Evolutionary conservation across 2,797 vertebrate genomes (phyloP).

Genomic region (Lagorchestes hirsutus): DNA sequence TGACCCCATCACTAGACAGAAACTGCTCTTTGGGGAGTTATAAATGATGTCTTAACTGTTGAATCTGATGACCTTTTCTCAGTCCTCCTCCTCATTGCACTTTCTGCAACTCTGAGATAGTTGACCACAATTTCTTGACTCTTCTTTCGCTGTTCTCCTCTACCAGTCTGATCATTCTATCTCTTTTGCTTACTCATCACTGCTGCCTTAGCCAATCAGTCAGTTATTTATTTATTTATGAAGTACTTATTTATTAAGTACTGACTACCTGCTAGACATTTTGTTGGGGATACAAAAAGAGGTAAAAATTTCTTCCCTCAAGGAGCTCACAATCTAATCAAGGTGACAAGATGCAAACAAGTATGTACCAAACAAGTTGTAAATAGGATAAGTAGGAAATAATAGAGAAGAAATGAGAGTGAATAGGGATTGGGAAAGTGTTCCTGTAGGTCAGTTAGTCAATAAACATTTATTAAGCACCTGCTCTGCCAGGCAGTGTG

Average conservation of each 20-base stretch:
- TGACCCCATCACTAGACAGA: not conserved
- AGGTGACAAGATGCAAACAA: not conserved
- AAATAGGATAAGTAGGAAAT: not conserved
- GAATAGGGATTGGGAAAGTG: not conserved
- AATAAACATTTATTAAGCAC: not conserved
- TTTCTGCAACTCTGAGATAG: not conserved
- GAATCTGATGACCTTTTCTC: not conserved
- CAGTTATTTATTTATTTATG: not conserved
- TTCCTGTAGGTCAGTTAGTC: not conserved
- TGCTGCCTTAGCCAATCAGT: not conserved
- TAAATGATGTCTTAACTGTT: not conserved
- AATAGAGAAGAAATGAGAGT: not conserved
- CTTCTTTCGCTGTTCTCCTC: not conserved
- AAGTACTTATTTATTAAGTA: not conserved
- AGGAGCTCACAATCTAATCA: not conserved
- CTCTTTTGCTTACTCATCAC: not conserved
- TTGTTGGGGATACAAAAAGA: not conserved
- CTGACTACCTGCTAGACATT: not conserved
- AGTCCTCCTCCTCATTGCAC: not conserved
- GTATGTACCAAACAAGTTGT: not conserved
- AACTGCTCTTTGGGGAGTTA: not conserved
- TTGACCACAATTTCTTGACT: not conserved
- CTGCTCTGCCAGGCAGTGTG: not conserved
- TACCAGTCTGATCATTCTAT: not conserved
- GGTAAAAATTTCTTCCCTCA: not conserved